These are phyloP conservation scores for Listrodromus nycthemerus DNA, from an alignment of 2,888 invertebrate genomes.

Conservation along the genomic window DNA sequence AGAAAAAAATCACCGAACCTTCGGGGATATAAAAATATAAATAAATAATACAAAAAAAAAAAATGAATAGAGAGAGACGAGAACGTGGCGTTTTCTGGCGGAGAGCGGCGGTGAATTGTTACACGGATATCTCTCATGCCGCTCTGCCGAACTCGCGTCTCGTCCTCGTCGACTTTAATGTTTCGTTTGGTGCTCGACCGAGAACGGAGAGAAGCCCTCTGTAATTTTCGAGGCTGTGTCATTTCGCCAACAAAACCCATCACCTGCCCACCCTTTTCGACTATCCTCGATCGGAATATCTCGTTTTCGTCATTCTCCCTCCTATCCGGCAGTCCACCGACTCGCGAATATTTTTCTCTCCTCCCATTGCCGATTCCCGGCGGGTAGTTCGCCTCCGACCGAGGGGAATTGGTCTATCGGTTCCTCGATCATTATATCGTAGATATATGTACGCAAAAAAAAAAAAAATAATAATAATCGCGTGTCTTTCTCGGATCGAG, in stretches of 20 bases:
- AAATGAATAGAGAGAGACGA: slow-evolving; percentile 15
- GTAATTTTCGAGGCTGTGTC: slow-evolving; percentile 81
- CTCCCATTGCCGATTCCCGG: slow-evolving; percentile 10
- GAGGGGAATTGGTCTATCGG: slow-evolving; percentile 19
- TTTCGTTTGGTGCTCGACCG: slow-evolving; percentile 26
- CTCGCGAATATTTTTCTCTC: slow-evolving; percentile 17
- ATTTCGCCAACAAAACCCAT: slow-evolving; percentile 74
- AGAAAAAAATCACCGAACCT: neutral
- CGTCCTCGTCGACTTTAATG: neutral
- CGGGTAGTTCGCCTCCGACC: neutral
- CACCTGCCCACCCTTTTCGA: slow-evolving; percentile 64
- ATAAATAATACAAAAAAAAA: slow-evolving; percentile 11
- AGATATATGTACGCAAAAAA: neutral
- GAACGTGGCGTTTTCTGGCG: slow-evolving; percentile 29
- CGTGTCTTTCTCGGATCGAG: slow-evolving; percentile 46
- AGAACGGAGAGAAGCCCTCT: slow-evolving; percentile 69
- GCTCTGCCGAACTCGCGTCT: slow-evolving; percentile 24
- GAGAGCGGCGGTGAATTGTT: slow-evolving; percentile 35
- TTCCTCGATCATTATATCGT: slow-evolving; percentile 27
- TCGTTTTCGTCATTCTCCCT: slow-evolving; percentile 36
- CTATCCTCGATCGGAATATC: slow-evolving; percentile 28
- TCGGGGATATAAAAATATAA: neutral
- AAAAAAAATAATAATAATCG: slow-evolving; percentile 17
- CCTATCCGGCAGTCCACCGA: neutral
- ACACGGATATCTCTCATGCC: slow-evolving; percentile 21